A percentile compares a stretch with the other conserved stretches of the same genome.
Conservation (phyloP, 2,888 invertebrate genomes). For the Athalia rosae region DNA sequence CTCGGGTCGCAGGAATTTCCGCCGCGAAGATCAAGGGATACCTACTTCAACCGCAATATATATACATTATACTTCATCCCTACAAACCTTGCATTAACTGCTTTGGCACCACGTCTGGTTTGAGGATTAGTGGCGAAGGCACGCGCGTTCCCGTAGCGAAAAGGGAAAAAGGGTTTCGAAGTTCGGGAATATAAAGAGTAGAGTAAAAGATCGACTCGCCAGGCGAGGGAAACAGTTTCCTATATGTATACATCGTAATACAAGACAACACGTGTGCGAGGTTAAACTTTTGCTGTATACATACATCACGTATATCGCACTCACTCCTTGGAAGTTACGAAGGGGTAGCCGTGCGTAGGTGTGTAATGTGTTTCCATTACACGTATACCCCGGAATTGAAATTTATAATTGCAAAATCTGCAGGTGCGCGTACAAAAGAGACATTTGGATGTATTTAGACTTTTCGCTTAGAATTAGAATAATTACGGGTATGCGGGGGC, state of each 20-base stretch:
- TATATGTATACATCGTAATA: too few species aligned
- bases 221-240: not conserved
- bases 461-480: slow-evolving; percentile 12
- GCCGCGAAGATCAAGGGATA: slow-evolving; percentile 31
- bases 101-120: slow-evolving; percentile 40
- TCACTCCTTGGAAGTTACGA: too few species aligned
- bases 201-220: not conserved
- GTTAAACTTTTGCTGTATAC: too few species aligned
- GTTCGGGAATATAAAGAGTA: not conserved
- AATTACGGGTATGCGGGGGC: slow-evolving; percentile 14
- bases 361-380: too few species aligned
- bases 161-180: slow-evolving; percentile 2
- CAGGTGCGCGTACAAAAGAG: too few species aligned
- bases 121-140: slow-evolving; percentile 20
- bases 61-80: not conserved
- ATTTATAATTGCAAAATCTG: too few species aligned
- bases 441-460: too few species aligned
- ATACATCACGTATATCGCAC: too few species aligned
- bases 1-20: not conserved
- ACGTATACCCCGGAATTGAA: too few species aligned
- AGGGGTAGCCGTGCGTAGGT: too few species aligned
- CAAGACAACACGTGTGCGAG: too few species aligned
- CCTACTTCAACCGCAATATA: slow-evolving; percentile 31
- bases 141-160: slow-evolving; percentile 1
- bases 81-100: slow-evolving; percentile 41